Base-by-base conservation (phyloP, 2,888 invertebrate genomes). In the Candidula unifasciata region DNA sequence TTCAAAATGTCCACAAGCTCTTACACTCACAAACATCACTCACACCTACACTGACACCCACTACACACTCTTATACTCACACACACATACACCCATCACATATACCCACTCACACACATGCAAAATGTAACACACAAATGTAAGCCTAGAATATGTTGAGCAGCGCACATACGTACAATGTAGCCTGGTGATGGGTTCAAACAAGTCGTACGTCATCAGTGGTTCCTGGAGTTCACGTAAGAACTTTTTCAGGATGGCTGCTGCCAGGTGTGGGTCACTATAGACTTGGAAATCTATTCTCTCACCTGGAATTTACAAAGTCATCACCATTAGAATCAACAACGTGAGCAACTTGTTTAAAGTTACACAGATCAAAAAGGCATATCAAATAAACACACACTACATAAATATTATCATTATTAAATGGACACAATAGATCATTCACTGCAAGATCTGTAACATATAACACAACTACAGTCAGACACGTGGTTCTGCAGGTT, bases 171-270 rank as follows among this genome's bases (percentile, higher is more conserved):
- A 94, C 95, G 95, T 94, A 98, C 97, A 95, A 93, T 97, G 97
- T 93, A 98, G 97, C 91, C 96, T 96, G 83, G 97, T 95, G 86
- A 99, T 97, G 93, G 98, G 97, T 89, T 98, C 97, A 92, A 97
- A 98, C 0, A 98, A 95, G 89, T 97, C 97, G 93, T 96, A 98
- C 0, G 99, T 99, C 94, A 99, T 95, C 77, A 99, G 94, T 0
- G 99, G 99, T 93, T 99, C 98, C 88, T 96, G 96, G 79, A 99
- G 94, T 93, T 99, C 98, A 76, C 95, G 91, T 0, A 99, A 95
- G 94, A 99, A 99, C 68, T 97, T 97, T 95, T 99, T 99, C 83
- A 99, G 95, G 82, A 99, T 95, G 30, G 98, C 99, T 2, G 99
- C 98, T 24, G 99, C 97, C 89, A 97, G 96, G 93, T 99, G 98